Evolutionary conservation across 2,888 invertebrate species (phyloP), one percentile per base, ranked within the genome.

Genomic region (Hyles lineata): DNA sequence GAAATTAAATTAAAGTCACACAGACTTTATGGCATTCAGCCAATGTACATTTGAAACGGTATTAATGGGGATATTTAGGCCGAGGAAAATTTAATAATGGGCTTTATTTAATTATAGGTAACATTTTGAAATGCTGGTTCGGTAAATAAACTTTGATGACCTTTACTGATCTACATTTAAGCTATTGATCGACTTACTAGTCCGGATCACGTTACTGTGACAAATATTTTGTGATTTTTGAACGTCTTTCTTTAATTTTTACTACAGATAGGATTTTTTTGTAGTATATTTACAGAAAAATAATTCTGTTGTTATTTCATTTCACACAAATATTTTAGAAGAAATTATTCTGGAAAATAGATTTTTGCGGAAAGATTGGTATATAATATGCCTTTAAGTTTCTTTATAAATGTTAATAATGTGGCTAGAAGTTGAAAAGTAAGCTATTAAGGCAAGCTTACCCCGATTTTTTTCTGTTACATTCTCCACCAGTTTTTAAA

Each of bases 1-100:
- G 59, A 70, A 73, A 73, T 73, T 73, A 73, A 73, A 73, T 73
- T 73, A 70, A 60, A 70, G 61, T 50, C 50, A 60, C 70, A 61
- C 52, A 50, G 50, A 63, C 25, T 35, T 67, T 50, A 67, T 67
- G 67, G 67, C 67, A 67, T 21, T 50, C 67, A 67, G 43, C 67
- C 67, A 67, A 50, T 21, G 67, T 43, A 6, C 50, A 67, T 25
- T 50, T 67, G 7, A 23, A 50, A 43, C 50, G 23, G 11, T 67
- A 62, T 62, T 62, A 32, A 67, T 67, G 17, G 50, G 50, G 21
- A 43, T 67, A 67, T 63, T 43, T 25, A 8, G 23, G 23, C 23
- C 17, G 43, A 15, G 50, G 67, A 5, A 67, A 50, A 23, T 67
- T 21, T 50, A 67, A 50, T 67, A 50, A 50, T 23, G 23, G 23